Conservation (phyloP, 92 coral and sea anemone genomes). For the Phenganax stokvisi region DNA sequence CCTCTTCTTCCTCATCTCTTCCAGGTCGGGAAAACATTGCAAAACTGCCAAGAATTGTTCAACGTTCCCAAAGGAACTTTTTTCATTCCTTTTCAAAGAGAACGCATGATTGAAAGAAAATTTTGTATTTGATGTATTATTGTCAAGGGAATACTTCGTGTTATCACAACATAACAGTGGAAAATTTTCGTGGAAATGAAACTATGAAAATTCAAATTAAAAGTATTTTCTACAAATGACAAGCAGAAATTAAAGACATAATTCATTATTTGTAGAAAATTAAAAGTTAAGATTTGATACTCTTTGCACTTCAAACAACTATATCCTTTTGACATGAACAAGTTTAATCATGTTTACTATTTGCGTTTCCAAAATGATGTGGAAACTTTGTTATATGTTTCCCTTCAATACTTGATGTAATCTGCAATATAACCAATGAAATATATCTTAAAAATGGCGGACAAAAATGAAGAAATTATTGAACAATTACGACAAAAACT, state of each 20-base stretch:
- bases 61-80: neutral
- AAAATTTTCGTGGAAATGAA: neutral
- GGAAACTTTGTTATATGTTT: neutral
- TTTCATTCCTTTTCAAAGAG: slow-evolving; percentile 2
- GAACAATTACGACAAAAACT: slow-evolving; percentile 56
- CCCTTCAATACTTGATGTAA: neutral
- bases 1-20: slow-evolving; percentile 73
- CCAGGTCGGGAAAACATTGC: slow-evolving; percentile 84
- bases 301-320: no score
- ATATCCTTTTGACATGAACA: no score
- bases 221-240: no score
- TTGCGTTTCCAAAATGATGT: no score
- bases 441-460: slow-evolving; percentile 72
- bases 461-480: slow-evolving; percentile 53
- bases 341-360: no score
- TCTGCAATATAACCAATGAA: neutral
- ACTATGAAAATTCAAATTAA: no score
- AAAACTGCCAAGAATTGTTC: neutral
- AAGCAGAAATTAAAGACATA: no score
- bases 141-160: neutral
- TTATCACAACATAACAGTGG: neutral
- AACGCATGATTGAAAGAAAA: slow-evolving; percentile 1
- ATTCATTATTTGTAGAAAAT: no score
- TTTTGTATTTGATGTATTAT: neutral
- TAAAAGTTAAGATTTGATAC: no score